phyloP scores from a whole-genome alignment of 2,888 invertebrate genomes.

The Cataglyphis livida region DNA sequence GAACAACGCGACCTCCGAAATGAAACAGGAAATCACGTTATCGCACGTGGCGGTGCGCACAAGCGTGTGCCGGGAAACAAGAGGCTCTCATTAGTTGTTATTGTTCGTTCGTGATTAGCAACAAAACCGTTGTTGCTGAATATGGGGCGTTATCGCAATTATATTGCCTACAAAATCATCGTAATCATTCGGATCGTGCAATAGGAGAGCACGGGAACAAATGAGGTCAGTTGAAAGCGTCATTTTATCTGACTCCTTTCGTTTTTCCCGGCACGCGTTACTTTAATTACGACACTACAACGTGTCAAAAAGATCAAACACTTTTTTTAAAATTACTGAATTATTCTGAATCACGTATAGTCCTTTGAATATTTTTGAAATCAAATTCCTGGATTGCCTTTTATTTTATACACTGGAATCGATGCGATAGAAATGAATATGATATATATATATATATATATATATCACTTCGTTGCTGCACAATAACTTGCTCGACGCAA shows the following conservation, averaged over 20 bases:
- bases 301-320: background rate
- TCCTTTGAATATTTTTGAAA: background rate
- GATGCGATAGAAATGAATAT: background rate
- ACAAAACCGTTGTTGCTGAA: conserved; percentile 42
- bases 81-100: conserved; percentile 68
- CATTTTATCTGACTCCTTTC: background rate
- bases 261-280: background rate
- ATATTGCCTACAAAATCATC: conserved; percentile 36
- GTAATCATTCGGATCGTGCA: background rate
- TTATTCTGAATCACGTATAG: background rate
- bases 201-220: too few species aligned
- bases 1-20: conserved; percentile 70
- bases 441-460: conserved; percentile 12
- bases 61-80: conserved; percentile 57
- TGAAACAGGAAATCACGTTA: conserved; percentile 74
- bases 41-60: conserved; percentile 61
- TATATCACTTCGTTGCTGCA: background rate
- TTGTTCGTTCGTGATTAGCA: conserved; percentile 57
- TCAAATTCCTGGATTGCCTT: background rate
- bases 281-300: background rate
- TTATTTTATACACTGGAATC: background rate
- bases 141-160: conserved; percentile 44
- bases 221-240: background rate
- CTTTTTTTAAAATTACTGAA: background rate
- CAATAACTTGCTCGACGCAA: background rate